These are phyloP conservation scores for Manis crassicaudata DNA, from an alignment of 2,797 vertebrate genomes.

Conservation along the genomic window DNA sequence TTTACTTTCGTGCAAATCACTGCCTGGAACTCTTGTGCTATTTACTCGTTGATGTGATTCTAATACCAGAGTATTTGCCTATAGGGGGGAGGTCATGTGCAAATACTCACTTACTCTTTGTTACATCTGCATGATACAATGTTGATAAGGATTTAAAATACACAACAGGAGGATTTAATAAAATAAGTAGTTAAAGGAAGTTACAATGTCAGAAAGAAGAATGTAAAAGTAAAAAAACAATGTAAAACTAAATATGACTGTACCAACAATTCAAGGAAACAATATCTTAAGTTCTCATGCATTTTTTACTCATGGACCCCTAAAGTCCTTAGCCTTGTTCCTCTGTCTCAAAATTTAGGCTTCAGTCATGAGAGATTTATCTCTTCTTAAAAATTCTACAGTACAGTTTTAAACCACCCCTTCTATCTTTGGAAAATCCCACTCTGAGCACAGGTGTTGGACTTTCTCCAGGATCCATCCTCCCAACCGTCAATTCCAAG, in stretches of 20 bases:
- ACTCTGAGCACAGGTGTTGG: not conserved
- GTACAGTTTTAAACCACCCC: not conserved
- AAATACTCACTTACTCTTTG: not conserved
- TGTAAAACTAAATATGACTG: not conserved
- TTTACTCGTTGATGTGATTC: not conserved
- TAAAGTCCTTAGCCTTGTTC: not conserved
- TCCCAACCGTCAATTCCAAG: not conserved
- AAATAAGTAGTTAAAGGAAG: not conserved
- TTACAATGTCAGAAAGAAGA: not conserved
- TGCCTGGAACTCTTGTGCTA: not conserved
- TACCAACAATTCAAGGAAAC: not conserved
- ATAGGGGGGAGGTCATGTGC: not conserved
- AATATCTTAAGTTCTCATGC: not conserved
- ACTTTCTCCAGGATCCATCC: not conserved
- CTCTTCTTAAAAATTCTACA: not conserved
- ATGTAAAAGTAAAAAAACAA: not conserved
- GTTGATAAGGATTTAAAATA: not conserved
- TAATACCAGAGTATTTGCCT: not conserved
- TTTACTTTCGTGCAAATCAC: not conserved
- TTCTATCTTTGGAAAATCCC: not conserved
- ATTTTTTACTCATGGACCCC: not conserved
- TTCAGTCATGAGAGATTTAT: not conserved
- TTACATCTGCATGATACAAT: not conserved
- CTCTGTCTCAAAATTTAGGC: not conserved
- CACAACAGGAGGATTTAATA: not conserved